Evolutionary conservation across 2,888 invertebrate genomes (phyloP), one percentile per base, ranked within the genome.

Genomic region (Cephus runcator): DNA sequence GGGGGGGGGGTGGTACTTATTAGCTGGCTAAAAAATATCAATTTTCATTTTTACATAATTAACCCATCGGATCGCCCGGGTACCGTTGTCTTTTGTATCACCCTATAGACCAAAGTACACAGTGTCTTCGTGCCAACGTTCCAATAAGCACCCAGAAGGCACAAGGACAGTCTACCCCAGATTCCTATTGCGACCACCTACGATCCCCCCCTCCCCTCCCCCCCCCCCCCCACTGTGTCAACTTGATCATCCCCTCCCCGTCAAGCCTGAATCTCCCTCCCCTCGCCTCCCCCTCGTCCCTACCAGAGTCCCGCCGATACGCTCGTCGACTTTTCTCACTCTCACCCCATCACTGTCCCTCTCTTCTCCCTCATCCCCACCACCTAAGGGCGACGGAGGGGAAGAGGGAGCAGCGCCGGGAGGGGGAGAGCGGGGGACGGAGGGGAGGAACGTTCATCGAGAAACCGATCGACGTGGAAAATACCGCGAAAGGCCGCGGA

Each of bases 141-240:
- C 89, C 89, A 90, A 88, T 89, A 90, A 90, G 88, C 88, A 89
- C 87, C 87, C 86, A 86, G 88, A 88, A 89, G 77, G 89, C 89
- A 86, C 90, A 90, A 90, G 90, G 90, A 90, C 90, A 88, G 89
- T 86, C 88, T 90, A 90, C 90, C 90, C 90, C 87, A 90, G 90
- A 89, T 89, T 89, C 90, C 89, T 87, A 89, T 90, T 87, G 87
- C 89, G 86, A 87, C 86, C 88, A 88, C 87, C 89, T 87, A 87
- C 87, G 83, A 83, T 81, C 12, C 35, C 35, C 12, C 76, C 71
- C 74, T 76, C 73, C 35, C 35, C 3, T n/a, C n/a, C n/a, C n/a
- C n/a, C 81, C 34, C 0, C 11, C 81, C 75, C 71, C 75, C 78
- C 74, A 69, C 40, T 23, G 30, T 40, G 15, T 40, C 40, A 15